Evolutionary conservation across 1,140 invertebrate species (phyloP), one percentile per base, ranked within the genome.

Genomic region (Hormaphis cornu): DNA sequence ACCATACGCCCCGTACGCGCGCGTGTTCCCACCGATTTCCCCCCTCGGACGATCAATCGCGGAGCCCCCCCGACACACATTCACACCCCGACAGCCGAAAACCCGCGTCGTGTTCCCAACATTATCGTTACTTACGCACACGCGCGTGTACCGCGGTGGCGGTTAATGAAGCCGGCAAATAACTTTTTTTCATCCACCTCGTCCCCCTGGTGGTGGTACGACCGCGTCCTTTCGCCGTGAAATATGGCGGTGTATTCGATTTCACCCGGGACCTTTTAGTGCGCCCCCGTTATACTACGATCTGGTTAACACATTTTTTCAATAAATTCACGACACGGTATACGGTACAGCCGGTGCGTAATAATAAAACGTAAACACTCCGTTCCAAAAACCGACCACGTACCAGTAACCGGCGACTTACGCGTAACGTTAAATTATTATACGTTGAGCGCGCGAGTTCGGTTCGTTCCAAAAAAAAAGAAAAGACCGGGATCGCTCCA

Each of bases 161-260:
- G 61, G 61, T 66, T 66, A 66, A 66, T 66, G 61, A 48, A 66
- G 59, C 59, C 28, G 59, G 48, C 28, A n/a, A 66, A 66, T 66
- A 48, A 48, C 28, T 66, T 66, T 66, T 66, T 66, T 48, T 14
- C 18, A 22, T 14, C 24, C 5, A 20, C 7, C 4, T 1, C 35
- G 50, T n/a, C 16, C 12, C 3, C 16, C 22, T 2, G 2, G 26
- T 28, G 30, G 12, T 9, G 26, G 1, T n/a, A 18, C 58, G 9
- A 18, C 26, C 2, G 24, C 26, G 12, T 35, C 44, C 44, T 66
- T 66, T 66, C 8, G 42, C 28, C 28, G 28, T 66, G 61, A 66
- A 66, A 66, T 48, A 66, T 48, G 40, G 58, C 26, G 18, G 18
- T 20, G 58, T 63, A 63, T 63, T 46, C 30, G 58, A 66, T 66